These are phyloP conservation scores for Bubalus kerabau DNA, from an alignment of 2,113 vertebrate species.

Conservation along the genomic window DNA sequence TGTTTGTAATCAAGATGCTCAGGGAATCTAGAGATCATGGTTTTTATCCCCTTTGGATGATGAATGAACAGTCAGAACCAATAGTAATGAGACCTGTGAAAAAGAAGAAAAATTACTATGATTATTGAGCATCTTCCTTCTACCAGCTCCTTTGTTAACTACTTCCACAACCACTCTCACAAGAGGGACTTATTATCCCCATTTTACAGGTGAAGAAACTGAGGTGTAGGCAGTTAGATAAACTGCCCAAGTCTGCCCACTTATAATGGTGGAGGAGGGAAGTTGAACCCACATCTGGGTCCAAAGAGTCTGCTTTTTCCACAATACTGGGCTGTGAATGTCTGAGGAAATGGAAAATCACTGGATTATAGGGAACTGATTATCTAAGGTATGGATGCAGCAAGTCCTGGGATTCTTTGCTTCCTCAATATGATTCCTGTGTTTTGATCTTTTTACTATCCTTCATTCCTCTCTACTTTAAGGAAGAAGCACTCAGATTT, in stretches of 20 bases:
- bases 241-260: neutral
- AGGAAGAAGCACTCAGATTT: neutral
- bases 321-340: neutral
- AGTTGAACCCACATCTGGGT: neutral
- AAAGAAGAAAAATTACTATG: neutral
- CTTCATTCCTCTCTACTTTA: neutral
- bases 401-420: neutral
- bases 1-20: neutral
- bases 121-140: neutral
- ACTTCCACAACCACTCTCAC: neutral
- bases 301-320: neutral
- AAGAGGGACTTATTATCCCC: neutral
- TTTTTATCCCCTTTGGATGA: neutral
- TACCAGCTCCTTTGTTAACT: neutral
- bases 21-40: neutral
- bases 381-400: neutral
- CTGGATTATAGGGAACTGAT: neutral
- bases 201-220: neutral
- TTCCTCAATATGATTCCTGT: neutral
- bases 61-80: neutral
- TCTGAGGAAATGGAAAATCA: neutral
- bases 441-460: neutral
- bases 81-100: neutral
- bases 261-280: neutral
- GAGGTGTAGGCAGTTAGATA: neutral